Evolutionary conservation across 92 coral and sea anemone genomes (phyloP).

Genomic region (Palythoa grandis): DNA sequence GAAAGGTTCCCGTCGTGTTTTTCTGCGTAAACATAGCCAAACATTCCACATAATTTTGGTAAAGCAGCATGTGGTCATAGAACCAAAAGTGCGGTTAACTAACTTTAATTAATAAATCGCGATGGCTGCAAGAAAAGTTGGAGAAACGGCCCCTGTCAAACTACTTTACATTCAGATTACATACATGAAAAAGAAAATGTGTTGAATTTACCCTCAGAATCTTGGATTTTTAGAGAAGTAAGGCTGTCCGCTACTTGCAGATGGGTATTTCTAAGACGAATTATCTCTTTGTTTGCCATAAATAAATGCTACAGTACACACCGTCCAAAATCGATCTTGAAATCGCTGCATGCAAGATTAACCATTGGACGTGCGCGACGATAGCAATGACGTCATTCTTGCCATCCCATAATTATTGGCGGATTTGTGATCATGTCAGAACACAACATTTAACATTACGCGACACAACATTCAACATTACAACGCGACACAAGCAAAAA

Average conservation of each 20-base stretch:
- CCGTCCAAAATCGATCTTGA: background rate
- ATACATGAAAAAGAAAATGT: slow-evolving; percentile 15
- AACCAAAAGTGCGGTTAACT: slow-evolving; percentile 9
- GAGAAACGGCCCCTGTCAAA: slow-evolving; percentile 17
- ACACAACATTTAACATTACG: slow-evolving; percentile 48
- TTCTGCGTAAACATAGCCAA: no score
- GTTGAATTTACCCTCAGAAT: slow-evolving; percentile 16
- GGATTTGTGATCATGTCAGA: slow-evolving; percentile 12
- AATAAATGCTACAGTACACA: background rate
- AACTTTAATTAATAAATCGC: background rate
- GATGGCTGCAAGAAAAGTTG: slow-evolving; percentile 21
- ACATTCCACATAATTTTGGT: no score
- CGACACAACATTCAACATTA: slow-evolving; percentile 46
- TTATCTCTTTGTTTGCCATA: slow-evolving; percentile 5
- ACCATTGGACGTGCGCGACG: slow-evolving; percentile 18
- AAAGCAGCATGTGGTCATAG: no score
- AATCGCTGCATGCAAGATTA: slow-evolving; percentile 11
- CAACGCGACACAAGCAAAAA: slow-evolving; percentile 29
- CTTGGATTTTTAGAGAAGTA: slow-evolving; percentile 14
- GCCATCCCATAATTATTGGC: slow-evolving; percentile 54
- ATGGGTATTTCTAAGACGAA: slow-evolving; percentile 12
- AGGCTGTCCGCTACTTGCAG: slow-evolving; percentile 20
- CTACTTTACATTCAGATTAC: background rate
- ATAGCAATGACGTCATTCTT: slow-evolving; percentile 37
- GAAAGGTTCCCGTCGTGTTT: no score